Base-by-base conservation (phyloP, 2,113 vertebrate genomes). In the Nyctereutes procyonoides region DNA sequence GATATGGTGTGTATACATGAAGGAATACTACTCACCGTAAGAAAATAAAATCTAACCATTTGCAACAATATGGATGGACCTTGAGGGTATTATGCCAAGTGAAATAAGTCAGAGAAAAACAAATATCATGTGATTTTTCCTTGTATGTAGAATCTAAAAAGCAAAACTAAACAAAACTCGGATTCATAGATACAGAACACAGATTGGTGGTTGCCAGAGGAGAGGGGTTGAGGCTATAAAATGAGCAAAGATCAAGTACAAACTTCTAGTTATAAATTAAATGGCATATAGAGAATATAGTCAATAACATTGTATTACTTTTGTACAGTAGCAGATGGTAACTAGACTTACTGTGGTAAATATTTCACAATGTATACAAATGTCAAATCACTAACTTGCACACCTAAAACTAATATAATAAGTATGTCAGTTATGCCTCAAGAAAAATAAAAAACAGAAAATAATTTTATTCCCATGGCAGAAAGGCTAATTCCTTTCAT, bases 381-480 rank as follows among this genome's bases (percentile, higher is more conserved):
- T 53, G 10, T 79, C 30, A 32, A 20, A 55, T 79, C 30, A 79
- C 30, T 10, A 3, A 9, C 30, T 55, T 79, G 51, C 55, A 19
- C 30, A 55, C 76, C 76, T 79, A 32, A 77, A 79, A 55, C 51
- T 79, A 79, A 53, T 55, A n/a, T 55, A n/a, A 79, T 55, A 55
- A 20, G 30, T 79, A n/a, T 32, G 51, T 19, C 76, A 79, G 6
- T 79, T 79, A 20, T 79, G 20, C 30, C 30, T 20, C 28, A 32
- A 53, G 28, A 74, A 74, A 43, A 74, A 74, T 16, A 79, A 73
- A 96, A 96, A 90, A 62, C 65, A 95, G 76, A 77, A 82, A 84
- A 94, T 97, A 96, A 96, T 97, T 97, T 88, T 95, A 96, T 97
- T 79, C 62, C 48, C 74, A 93, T 96, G 93, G 26, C 62, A 96